A percentile compares a stretch with the other conserved stretches of the same genome.
Conservation (phyloP, 2,797 vertebrate species). For the Jordanella pulchra region DNA sequence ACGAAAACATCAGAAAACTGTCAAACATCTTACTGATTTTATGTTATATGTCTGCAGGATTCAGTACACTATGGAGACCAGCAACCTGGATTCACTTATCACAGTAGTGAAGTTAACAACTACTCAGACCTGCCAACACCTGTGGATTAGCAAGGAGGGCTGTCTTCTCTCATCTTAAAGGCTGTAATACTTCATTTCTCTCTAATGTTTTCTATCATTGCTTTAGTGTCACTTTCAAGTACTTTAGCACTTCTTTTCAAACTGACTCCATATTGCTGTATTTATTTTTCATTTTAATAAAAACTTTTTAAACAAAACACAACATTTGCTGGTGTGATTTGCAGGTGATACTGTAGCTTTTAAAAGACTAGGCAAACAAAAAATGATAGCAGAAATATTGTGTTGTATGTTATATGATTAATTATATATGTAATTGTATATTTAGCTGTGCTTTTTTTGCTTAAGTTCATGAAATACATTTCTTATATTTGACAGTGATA, state of each 20-base stretch:
- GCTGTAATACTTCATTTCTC: background rate
- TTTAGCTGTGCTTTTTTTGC: too few species aligned
- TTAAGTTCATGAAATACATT: too few species aligned
- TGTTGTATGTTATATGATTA: too few species aligned
- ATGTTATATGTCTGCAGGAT: slow-evolving; percentile 61
- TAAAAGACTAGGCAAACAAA: background rate
- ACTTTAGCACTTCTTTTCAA: background rate
- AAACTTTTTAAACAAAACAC: slow-evolving; percentile 10
- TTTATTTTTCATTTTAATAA: slow-evolving; percentile 49
- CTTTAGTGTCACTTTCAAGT: background rate
- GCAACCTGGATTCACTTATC: slow-evolving; percentile 35
- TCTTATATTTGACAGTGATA: too few species aligned
- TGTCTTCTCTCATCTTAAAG: background rate
- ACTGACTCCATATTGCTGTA: slow-evolving; percentile 33
- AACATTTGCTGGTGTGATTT: background rate
- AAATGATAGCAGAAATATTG: background rate
- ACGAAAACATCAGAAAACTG: background rate
- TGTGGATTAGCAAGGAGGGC: slow-evolving; percentile 51
- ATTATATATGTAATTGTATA: too few species aligned
- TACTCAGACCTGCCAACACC: slow-evolving; percentile 63
- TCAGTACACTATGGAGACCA: slow-evolving; percentile 67
- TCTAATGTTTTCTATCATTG: rapidly evolving
- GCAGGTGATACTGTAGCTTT: background rate
- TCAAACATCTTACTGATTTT: slow-evolving; percentile 8
- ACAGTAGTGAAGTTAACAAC: slow-evolving; percentile 30